phyloP scores from a whole-genome alignment of 2,113 vertebrate species.

The Antechinus flavipes region DNA sequence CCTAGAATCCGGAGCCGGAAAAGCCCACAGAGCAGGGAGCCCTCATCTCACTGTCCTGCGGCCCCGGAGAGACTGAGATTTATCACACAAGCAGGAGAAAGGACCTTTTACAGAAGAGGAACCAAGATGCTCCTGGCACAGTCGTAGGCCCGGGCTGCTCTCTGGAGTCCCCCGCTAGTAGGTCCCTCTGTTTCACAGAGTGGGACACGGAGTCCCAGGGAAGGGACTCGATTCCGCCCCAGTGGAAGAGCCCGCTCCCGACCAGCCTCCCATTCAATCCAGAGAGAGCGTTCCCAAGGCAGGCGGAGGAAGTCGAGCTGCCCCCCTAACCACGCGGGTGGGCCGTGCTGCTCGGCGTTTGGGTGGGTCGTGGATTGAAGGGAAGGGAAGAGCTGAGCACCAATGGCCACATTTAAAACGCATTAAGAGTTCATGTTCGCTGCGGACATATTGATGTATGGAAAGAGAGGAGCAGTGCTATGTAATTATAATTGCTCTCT shows the following conservation, averaged over 20 bases:
- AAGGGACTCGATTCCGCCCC: not conserved
- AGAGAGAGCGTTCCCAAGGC: not conserved
- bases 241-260: too few relatives aligned
- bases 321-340: accelerated
- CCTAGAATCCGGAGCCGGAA: not conserved
- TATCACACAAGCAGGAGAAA: not conserved
- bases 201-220: not conserved
- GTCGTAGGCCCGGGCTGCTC: not conserved
- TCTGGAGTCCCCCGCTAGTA: not conserved
- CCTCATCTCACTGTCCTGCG: not conserved
- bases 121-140: not conserved
- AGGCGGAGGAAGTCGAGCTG: too few relatives aligned
- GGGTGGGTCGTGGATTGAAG: not conserved
- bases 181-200: not conserved
- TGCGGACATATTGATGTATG: accelerated
- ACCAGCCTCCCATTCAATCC: not conserved
- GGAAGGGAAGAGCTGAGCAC: not conserved
- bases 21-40: too few relatives aligned
- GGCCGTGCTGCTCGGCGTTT: not conserved
- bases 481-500: not conserved
- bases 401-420: not conserved
- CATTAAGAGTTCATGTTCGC: not conserved
- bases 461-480: not conserved
- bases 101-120: not conserved
- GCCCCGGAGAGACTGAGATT: not conserved